phyloP scores from a whole-genome alignment of 1,140 invertebrate species.

The Monomorium pharaonis region DNA sequence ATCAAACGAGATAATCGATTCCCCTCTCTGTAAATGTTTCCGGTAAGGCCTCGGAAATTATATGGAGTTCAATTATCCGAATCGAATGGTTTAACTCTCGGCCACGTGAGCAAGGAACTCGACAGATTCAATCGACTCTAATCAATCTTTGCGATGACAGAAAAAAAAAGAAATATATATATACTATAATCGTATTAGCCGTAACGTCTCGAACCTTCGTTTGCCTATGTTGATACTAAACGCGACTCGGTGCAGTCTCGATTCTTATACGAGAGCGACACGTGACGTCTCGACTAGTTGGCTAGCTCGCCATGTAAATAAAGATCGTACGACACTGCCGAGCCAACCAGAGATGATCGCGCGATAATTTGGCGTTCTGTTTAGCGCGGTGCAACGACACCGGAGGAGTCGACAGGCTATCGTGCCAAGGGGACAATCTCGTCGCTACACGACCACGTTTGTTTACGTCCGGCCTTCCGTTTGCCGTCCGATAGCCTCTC shows the following conservation, averaged over 20 bases:
- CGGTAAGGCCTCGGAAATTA: neutral
- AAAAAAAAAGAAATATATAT: neutral
- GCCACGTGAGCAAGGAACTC: neutral
- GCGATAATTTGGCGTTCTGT: neutral
- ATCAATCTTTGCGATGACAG: neutral
- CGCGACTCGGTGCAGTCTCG: neutral
- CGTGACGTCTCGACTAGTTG: neutral
- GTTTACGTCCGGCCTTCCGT: constrained; percentile 9
- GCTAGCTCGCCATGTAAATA: constrained; percentile 30
- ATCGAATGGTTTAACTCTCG: neutral
- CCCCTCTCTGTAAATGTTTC: constrained; percentile 28
- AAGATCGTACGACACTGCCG: constrained; percentile 38
- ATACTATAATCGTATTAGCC: neutral
- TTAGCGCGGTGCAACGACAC: neutral
- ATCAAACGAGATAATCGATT: neutral
- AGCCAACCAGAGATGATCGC: constrained; percentile 14
- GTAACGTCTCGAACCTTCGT: neutral
- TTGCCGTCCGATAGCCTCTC: neutral
- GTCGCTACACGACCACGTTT: neutral
- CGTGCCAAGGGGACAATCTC: neutral
- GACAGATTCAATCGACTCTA: neutral
- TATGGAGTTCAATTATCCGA: neutral
- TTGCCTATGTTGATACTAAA: constrained; percentile 10
- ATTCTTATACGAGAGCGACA: constrained; percentile 56
- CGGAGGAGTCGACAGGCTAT: neutral